A percentile compares a stretch with the other conserved stretches of the same genome.
Evolutionary conservation across 2,888 invertebrate genomes (phyloP).

Genomic region (Eucera pruinosa): DNA sequence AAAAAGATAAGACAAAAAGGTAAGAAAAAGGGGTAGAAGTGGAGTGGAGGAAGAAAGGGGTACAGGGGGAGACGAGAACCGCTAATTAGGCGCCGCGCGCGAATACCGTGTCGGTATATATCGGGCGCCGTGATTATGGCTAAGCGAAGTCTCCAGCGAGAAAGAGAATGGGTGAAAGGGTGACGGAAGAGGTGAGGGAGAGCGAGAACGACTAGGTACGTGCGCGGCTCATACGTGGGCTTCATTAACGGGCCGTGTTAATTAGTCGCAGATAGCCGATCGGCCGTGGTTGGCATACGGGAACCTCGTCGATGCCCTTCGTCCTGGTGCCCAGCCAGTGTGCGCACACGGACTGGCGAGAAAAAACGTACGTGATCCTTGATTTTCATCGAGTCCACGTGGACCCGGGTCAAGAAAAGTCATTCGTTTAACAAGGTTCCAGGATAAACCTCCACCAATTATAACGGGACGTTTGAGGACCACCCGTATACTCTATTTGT

Average conservation of each 20-base stretch:
- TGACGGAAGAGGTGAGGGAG: constrained; percentile 45
- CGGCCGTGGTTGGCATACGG: constrained; percentile 70
- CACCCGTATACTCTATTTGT: constrained; percentile 46
- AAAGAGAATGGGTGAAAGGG: constrained; percentile 55
- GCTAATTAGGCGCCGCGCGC: constrained; percentile 80
- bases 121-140: constrained; percentile 76
- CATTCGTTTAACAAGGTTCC: constrained; percentile 60
- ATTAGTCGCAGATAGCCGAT: constrained; percentile 81
- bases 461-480: constrained; percentile 59
- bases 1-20: no score
- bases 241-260: constrained; percentile 81
- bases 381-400: constrained; percentile 70
- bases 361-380: constrained; percentile 67
- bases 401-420: constrained; percentile 61
- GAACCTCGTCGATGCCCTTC: constrained; percentile 68
- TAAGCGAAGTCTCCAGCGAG: constrained; percentile 65
- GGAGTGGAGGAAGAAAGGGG: constrained; percentile 36
- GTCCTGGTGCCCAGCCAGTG: constrained; percentile 62
- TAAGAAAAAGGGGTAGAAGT: constrained; percentile 31
- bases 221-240: constrained; percentile 76
- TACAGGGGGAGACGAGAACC: constrained; percentile 64
- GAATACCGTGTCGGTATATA: constrained; percentile 75
- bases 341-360: constrained; percentile 35
- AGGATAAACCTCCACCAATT: constrained; percentile 70
- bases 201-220: constrained; percentile 63